Evolutionary conservation across 2,797 vertebrate genomes (phyloP), one percentile per base, ranked within the genome.

Genomic region (Enteromius viviparus): DNA sequence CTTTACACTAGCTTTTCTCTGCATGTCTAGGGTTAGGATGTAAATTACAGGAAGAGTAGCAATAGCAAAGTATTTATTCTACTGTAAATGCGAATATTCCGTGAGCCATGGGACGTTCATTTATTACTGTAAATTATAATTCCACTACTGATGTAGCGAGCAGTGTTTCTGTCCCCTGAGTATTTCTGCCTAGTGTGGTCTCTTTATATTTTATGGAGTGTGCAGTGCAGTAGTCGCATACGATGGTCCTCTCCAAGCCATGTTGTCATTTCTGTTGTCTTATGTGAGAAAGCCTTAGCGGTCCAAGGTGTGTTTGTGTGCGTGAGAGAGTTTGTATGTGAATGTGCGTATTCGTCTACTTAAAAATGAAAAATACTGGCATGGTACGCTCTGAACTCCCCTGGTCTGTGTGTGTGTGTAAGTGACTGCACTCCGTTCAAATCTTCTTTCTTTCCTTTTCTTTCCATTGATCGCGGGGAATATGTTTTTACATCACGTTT

Each of bases 51-150:
- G 91, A 96, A 95, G 95, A 96, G 96, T 98, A 99, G 97, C 96
- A 98, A 97, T 98, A 98, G 97, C 91, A 96, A 95, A 85, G 96
- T 99, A 99, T 99, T 99, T 99, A 99, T 99, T 99, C 97, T 98
- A 97, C 96, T 99, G 97, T 98, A 98, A 97, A 98, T 97, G 96
- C 98, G 92, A 96, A 96, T 96, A 95, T 96, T 97, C 97, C 96
- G 97, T 95, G 96, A 99, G 97, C 98, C 96, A 97, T 97, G 97
- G 97, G 96, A 97, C 94, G 94, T 96, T 97, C 97, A 96, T 97
- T 89, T 95, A 96, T 96, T 98, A 98, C 97, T 98, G 97, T 99
- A 99, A 98, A 97, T 96, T 95, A 96, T 97, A 94, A 97, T 97
- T 98, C 97, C 97, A 96, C 97, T 95, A 98, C 97, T 96, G 96